Evolutionary conservation across 2,797 vertebrate genomes (phyloP), one percentile per base, ranked within the genome.

Genomic region (Centroberyx gerrardi): DNA sequence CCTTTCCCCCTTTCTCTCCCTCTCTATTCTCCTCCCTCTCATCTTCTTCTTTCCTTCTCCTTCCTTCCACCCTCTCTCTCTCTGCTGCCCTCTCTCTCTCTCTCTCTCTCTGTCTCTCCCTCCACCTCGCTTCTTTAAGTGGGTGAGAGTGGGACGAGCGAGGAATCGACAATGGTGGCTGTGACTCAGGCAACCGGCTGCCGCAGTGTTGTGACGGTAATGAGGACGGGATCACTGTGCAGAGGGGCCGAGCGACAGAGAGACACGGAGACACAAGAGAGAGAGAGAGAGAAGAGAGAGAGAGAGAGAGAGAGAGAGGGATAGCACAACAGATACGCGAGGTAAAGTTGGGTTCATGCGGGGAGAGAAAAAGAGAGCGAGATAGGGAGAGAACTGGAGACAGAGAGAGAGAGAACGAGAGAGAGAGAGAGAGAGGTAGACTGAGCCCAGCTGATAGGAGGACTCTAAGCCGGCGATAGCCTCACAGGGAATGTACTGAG

Each of bases 151-250:
- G 74, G 83, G 71, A 82, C 59, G 55, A 79, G 80, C 3, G 60
- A 79, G 81, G 82, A 88, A 90, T 85, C 78, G 59, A 85, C 91
- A 89, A 86, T 87, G 83, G 87, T 81, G 87, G 82, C 87, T 83
- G 82, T 88, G 90, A 92, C 88, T 88, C 81, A 86, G 76, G 63
- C 85, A 80, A 80, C 80, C 84, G 79, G 88, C 82, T 88, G 87
- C 91, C 90, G 86, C 88, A 80, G 86, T 87, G 68, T 89, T 87
- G 80, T 89, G 88, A 91, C 90, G 87, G 91, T 93, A 93, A 94
- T 92, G 90, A 94, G 93, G 90, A 88, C 86, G 66, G 90, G 90
- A 91, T 92, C 87, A 87, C 86, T 46, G 81, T 67, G 64, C 29
- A 84, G 87, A 83, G 80, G 84, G 81, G 74, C 66, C 80, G 85